Evolutionary conservation across 2,797 vertebrate species (phyloP).

Genomic region (Otolemur crassicaudatus): DNA sequence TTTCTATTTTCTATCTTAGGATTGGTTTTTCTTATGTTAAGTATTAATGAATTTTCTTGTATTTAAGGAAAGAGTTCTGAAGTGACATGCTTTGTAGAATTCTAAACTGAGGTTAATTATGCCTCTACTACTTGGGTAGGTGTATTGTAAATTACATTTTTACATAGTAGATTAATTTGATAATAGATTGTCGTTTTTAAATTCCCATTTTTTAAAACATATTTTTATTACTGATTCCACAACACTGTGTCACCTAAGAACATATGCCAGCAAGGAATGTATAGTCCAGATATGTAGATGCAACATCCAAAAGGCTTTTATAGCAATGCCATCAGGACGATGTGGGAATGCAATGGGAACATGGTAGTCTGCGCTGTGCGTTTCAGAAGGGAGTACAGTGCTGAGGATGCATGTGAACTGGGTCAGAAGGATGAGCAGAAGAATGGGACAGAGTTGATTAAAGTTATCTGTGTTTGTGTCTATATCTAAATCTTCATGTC

Average conservation of each 20-base stretch:
- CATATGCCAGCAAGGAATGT: background rate
- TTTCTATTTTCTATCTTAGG: background rate
- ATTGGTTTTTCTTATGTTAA: background rate
- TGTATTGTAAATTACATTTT: background rate
- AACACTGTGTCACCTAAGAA: background rate
- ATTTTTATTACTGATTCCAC: background rate
- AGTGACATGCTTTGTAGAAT: background rate
- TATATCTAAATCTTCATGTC: background rate
- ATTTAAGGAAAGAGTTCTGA: conserved; percentile 24
- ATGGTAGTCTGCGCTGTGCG: background rate
- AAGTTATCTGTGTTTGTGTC: background rate
- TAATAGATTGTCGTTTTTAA: background rate
- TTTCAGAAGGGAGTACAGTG: background rate
- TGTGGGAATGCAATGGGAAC: background rate
- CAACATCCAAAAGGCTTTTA: background rate
- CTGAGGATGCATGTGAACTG: background rate
- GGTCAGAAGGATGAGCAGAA: background rate
- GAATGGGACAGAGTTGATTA: background rate
- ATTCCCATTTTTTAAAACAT: background rate
- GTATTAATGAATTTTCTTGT: background rate
- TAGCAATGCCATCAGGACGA: background rate
- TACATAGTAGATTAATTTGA: background rate
- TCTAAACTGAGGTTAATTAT: background rate
- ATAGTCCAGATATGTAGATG: background rate
- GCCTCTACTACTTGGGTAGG: background rate